Evolutionary conservation across 2,797 vertebrate genomes (phyloP).

Genomic region (Cyclopterus lumpus): DNA sequence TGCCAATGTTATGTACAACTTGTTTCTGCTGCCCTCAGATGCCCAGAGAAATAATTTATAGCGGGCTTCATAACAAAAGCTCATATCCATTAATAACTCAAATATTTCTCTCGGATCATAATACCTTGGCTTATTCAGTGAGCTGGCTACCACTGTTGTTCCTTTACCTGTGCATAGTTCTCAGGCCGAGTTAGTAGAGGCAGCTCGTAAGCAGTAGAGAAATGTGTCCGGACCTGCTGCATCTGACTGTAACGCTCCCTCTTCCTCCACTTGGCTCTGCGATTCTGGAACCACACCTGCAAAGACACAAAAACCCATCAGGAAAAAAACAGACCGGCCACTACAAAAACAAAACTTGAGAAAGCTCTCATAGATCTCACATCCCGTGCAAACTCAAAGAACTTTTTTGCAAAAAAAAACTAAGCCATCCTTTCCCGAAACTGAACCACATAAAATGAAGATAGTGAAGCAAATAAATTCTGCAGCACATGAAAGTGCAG

Average conservation of each 20-base stretch:
- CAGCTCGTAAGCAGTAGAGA: constrained; percentile 96
- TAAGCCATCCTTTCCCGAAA: constrained; percentile 27
- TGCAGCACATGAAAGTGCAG: constrained; percentile 78
- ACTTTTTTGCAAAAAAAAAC: constrained; percentile 1
- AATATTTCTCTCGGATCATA: constrained; percentile 3
- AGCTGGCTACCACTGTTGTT: not conserved
- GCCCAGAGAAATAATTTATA: not conserved
- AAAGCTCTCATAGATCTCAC: constrained; percentile 15
- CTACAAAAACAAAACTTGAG: constrained; percentile 23
- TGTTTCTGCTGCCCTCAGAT: not conserved
- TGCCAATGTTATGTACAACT: not conserved
- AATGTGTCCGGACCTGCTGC: constrained; percentile 99
- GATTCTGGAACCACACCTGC: constrained; percentile 99
- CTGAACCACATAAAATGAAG: constrained; percentile 61
- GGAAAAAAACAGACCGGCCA: constrained; percentile 19
- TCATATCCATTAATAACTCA: not conserved
- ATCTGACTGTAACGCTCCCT: constrained; percentile 98
- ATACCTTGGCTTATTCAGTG: not conserved
- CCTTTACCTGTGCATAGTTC: constrained; percentile 95
- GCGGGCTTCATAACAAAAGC: not conserved
- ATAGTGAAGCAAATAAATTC: constrained; percentile 75
- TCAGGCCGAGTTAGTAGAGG: constrained; percentile 96
- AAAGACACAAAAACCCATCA: constrained; percentile 50
- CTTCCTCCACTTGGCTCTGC: constrained; percentile 98
- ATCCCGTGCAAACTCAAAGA: constrained; percentile 1